These are phyloP conservation scores for Pachypanchax playfairii DNA, from an alignment of 2,113 vertebrate species.

Conservation along the genomic window DNA sequence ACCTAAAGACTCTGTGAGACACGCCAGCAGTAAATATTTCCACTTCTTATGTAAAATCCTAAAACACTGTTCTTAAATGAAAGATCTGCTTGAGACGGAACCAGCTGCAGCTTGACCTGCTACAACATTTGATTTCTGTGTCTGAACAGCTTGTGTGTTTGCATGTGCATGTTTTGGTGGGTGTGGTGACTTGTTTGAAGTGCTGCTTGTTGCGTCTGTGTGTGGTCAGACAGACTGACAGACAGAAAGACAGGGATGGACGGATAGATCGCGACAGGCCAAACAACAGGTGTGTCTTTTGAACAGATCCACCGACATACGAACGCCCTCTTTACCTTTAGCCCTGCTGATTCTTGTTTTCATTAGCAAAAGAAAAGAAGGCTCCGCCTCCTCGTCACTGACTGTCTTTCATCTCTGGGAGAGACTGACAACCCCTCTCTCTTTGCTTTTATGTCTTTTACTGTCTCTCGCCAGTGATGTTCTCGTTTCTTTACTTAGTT, in stretches of 20 bases:
- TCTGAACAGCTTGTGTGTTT: constrained; percentile 23
- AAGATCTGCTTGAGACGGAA: too few species aligned
- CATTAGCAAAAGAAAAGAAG: constrained; percentile 78
- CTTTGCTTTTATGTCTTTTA: constrained; percentile 64
- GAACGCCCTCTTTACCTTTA: constrained; percentile 74
- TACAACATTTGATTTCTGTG: neutral
- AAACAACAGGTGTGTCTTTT: constrained; percentile 84
- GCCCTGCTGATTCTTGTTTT: constrained; percentile 80
- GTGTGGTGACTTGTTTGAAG: constrained; percentile 78
- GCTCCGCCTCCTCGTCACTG: constrained; percentile 69
- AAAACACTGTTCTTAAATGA: too few species aligned
- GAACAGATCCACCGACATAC: constrained; percentile 67
- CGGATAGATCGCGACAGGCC: constrained; percentile 60
- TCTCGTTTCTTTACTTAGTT: constrained; percentile 54
- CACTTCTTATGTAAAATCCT: too few species aligned
- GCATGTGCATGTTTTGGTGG: constrained; percentile 55
- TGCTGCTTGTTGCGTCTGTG: constrained; percentile 75
- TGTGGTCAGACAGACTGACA: constrained; percentile 69
- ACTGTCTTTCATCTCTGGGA: constrained; percentile 76
- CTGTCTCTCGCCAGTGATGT: constrained; percentile 63
- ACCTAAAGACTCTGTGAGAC: too few species aligned
- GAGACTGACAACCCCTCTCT: constrained; percentile 62
- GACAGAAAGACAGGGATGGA: constrained; percentile 61
- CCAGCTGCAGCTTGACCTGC: neutral
- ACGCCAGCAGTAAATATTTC: too few species aligned